Base-by-base conservation (phyloP, 2,797 vertebrate species). In the Gephyroberyx darwinii region DNA sequence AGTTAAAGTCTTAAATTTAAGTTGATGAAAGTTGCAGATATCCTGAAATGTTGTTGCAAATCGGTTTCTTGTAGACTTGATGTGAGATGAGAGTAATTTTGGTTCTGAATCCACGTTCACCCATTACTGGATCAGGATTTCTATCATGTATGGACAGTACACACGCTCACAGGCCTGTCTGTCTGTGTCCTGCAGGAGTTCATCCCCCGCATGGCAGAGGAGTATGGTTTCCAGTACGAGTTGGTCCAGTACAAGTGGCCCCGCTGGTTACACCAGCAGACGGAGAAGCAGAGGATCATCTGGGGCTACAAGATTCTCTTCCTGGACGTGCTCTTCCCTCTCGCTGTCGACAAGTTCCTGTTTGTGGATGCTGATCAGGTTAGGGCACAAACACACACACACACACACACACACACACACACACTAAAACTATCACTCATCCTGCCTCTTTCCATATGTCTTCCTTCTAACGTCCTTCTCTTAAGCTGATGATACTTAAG, bases 271-370 rank as follows among this genome's bases (percentile, higher is more conserved):
- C 94, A 96, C 89, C 96, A 96, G 41, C 97, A 99, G 92, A 96
- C 94, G 0, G 98, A 99, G 90, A 99, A 98, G 86, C 98, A 99
- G 84, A 94, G 97, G 80, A 96, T 97, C 84, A 98, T 99, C 77
- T 99, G 98, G 98, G 97, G 97, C 60, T 97, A 99, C 90, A 99
- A 99, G 92, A 99, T 99, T 81, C 97, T 99, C 62, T 99, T 99
- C 87, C 91, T 99, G 81, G 97, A 99, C 66, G 97, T 99, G 75
- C 95, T 99, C 75, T 99, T 99, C 77, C 98, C 98, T 20, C 92
- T 99, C 64, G 95, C 96, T 5, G 94, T 99, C 45, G 94, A 98
- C 89, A 99, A 99, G 92, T 96, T 99, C 86, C 95, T 99, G 90
- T 99, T 99, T 86, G 97, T 99, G 0, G 97, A 99, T 59, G 98